Percentiles rank a stretch among this genome's conserved stretches.
Evolutionary conservation across 2,113 vertebrate genomes (phyloP).

Genomic region (Laticauda colubrina): DNA sequence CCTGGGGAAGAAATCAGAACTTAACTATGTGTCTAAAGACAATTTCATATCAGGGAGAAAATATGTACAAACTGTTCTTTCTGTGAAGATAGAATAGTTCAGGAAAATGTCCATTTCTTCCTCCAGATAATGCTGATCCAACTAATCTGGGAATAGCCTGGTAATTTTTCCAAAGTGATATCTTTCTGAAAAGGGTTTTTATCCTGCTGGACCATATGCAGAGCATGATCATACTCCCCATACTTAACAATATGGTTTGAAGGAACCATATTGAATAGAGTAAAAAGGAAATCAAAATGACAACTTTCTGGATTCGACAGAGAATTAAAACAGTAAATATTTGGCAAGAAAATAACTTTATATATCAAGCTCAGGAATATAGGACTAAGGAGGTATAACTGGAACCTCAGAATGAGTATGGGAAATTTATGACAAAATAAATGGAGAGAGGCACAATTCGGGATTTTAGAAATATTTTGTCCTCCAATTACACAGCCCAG

Average conservation of each 20-base stretch:
- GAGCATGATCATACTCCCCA: not conserved
- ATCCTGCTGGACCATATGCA: not conserved
- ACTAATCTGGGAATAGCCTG: not conserved
- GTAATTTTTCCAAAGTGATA: not conserved
- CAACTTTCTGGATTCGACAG: not conserved
- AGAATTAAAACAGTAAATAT: not conserved
- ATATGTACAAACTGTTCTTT: not conserved
- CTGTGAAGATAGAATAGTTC: not conserved
- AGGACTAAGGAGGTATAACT: not conserved
- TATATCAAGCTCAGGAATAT: not conserved
- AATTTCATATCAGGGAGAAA: not conserved
- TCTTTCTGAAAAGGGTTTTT: not conserved
- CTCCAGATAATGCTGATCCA: not conserved
- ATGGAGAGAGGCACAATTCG: not conserved
- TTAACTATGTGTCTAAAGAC: not conserved
- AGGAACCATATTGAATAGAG: not conserved
- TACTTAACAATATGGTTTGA: not conserved
- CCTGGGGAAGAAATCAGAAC: not conserved
- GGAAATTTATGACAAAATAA: constrained; percentile 2
- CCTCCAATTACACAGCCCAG: not conserved
- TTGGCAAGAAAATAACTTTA: constrained; percentile 12
- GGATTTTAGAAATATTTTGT: not conserved
- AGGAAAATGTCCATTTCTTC: not conserved
- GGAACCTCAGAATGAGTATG: not conserved
- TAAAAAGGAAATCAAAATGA: constrained; percentile 2